Conservation (phyloP, 2,797 vertebrate genomes). For the Xerus rutilus region DNA sequence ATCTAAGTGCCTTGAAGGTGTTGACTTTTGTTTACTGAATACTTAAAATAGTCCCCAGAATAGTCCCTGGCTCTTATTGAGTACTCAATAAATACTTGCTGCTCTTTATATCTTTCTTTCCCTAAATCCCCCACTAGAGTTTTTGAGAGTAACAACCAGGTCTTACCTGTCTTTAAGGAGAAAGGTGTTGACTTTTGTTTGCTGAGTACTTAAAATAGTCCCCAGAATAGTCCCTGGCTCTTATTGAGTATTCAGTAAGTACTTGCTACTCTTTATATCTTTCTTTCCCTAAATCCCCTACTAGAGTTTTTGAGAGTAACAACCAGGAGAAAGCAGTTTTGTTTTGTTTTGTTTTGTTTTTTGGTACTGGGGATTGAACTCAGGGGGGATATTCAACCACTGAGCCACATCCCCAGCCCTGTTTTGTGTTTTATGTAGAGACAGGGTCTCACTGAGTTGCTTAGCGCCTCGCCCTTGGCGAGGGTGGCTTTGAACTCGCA, state of each 20-base stretch:
- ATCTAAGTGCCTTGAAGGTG: not conserved
- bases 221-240: not conserved
- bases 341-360: too few species aligned
- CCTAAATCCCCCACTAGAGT: not conserved
- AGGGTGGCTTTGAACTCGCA: too few species aligned
- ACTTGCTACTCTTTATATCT: conserved; percentile 1
- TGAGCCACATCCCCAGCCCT: too few species aligned
- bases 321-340: not conserved
- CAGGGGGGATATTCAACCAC: too few species aligned
- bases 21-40: conserved; percentile 14
- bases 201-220: not conserved
- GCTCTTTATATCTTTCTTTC: conserved; percentile 20
- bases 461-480: too few species aligned
- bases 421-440: too few species aligned
- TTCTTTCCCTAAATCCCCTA: not conserved
- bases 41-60: not conserved
- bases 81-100: not conserved
- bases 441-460: too few species aligned
- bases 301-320: conserved; percentile 2
- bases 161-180: conserved; percentile 28
- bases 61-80: not conserved
- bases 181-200: conserved; percentile 8
- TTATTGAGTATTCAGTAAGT: conserved; percentile 1
- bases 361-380: too few species aligned
- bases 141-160: conserved; percentile 8